Evolutionary conservation across 2,888 invertebrate species (phyloP).

Genomic region (Rhopalosiphum nymphaeae): DNA sequence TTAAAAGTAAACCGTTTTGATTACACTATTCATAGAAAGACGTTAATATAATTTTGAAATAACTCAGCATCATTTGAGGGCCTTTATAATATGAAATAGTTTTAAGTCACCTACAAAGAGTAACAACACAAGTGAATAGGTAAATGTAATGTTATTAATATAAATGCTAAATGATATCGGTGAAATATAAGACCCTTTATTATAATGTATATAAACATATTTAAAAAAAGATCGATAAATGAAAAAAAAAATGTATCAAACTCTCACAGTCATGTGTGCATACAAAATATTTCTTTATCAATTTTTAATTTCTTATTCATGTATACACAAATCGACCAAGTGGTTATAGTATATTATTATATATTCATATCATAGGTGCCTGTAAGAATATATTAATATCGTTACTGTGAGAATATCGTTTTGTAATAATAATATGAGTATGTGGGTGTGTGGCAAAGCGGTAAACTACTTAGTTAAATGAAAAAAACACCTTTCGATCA

Average conservation of each 20-base stretch:
- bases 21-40: background rate
- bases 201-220: background rate
- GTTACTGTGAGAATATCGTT: background rate
- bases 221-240: background rate
- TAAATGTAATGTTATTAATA: background rate
- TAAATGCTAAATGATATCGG: too few relatives aligned
- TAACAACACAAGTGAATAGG: background rate
- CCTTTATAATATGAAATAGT: background rate
- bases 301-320: background rate
- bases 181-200: background rate
- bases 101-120: background rate
- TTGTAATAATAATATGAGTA: background rate
- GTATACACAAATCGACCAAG: background rate
- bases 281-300: background rate
- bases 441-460: background rate
- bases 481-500: background rate
- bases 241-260: background rate
- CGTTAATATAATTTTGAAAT: background rate
- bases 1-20: background rate
- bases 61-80: background rate
- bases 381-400: background rate
- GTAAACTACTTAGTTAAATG: background rate
- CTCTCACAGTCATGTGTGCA: background rate
- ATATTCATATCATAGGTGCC: background rate
- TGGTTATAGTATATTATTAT: background rate